phyloP scores from a whole-genome alignment of 2,797 vertebrate species.

The Pampus argenteus region DNA sequence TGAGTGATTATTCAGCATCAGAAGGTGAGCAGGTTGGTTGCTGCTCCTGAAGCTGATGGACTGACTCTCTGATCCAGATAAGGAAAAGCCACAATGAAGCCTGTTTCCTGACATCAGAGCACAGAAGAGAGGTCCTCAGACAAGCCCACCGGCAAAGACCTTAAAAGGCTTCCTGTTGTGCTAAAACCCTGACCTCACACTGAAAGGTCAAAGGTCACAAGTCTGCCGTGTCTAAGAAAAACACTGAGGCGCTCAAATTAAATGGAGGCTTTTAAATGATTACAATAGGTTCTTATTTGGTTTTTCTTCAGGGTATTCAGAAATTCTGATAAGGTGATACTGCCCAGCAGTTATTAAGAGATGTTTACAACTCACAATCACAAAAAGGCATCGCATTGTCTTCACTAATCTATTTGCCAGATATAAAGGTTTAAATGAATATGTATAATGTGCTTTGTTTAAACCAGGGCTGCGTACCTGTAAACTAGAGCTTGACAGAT shows the following conservation, averaged over 20 bases:
- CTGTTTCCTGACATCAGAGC: conserved; percentile 23
- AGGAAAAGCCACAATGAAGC: conserved; percentile 28
- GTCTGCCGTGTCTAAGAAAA: not conserved
- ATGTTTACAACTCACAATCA: not conserved
- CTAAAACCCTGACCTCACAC: conserved; percentile 8
- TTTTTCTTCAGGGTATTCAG: not conserved
- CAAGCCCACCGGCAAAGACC: conserved; percentile 26
- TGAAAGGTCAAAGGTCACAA: conserved; percentile 20
- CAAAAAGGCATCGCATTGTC: not conserved
- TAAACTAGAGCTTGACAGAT: not conserved
- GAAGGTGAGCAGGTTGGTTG: conserved; percentile 38
- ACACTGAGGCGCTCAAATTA: not conserved
- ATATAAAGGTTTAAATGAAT: not conserved
- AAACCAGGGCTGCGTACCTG: not conserved
- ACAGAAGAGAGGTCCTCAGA: conserved; percentile 12
- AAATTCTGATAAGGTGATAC: not conserved
- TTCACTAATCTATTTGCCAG: not conserved
- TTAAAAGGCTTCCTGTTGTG: conserved; percentile 5
- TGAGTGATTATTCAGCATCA: conserved; percentile 53
- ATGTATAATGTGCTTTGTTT: not conserved
- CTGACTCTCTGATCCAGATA: conserved; percentile 50
- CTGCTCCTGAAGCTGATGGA: conserved; percentile 28
- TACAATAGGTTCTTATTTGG: conserved; percentile 1
- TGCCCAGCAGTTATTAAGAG: not conserved
- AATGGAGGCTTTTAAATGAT: not conserved